Base-by-base conservation (phyloP, 2,888 invertebrate species). In the Cheilosia scutellata region DNA sequence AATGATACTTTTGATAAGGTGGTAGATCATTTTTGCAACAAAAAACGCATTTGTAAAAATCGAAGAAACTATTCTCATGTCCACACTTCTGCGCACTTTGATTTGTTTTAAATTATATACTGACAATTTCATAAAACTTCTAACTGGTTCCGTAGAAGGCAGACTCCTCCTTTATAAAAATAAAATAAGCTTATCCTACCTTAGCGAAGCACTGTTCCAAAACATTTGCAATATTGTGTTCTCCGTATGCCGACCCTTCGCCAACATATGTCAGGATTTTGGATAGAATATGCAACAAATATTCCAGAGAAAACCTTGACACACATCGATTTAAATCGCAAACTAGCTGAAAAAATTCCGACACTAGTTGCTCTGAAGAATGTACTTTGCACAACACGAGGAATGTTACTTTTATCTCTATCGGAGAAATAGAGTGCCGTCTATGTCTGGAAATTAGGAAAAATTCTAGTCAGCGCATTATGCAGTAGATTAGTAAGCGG, bases 331-430 rank as follows among this genome's bases (percentile, higher is more conserved):
- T 90, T 42, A 82, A 75, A 87, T 92, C 91, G 1, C 88, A 89
- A 31, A 91, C 87, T 57, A 92, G 83, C 27, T 87, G 87, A 76
- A 89, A 92, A 78, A 91, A 91, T 63, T 92, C 92, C 0, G 79
- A 62, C 4, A 91, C 88, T 58, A 92, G 84, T 60, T 90, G 89
- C 40, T 91, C 91, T 51, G 89, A 89, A 20, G 89, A 88, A 49
- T 90, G 89, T 0, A 91, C 87, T 78, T 92, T 91, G 77, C 92
- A 92, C 11, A 92, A 83, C 42, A 92, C 53, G n/a, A 92, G 79
- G 25, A 92, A 90, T 0, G 91, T 91, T 2, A 90, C 89, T 88
- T 91, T 91, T 25, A 92, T 90, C 84, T 92, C 92, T 47, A 92
- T 88, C 63, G 92, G 78, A 0, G 92, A 91, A 29, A 92, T 90